phyloP scores from a whole-genome alignment of 2,888 invertebrate genomes.

The Rhingia rostrata region DNA sequence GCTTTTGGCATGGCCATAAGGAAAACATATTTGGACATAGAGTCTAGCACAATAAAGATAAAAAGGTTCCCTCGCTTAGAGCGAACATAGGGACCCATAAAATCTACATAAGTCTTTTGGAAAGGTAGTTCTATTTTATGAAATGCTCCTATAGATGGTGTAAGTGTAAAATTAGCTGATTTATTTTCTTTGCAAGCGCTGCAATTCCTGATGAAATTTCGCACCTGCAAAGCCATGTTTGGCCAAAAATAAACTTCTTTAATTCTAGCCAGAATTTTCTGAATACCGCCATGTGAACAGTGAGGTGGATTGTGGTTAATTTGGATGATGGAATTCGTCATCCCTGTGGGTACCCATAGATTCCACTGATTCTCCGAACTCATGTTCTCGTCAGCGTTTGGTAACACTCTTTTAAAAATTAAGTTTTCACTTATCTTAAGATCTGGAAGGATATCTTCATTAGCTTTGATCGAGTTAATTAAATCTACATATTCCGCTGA shows the following conservation, averaged over 20 bases:
- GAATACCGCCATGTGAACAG: neutral
- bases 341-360: neutral
- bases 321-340: neutral
- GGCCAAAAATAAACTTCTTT: neutral
- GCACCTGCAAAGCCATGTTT: neutral
- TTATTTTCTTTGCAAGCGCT: neutral
- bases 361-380: neutral
- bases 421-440: neutral
- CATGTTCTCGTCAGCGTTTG: neutral
- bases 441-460: neutral
- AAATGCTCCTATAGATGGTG: slow-evolving; percentile 56
- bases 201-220: neutral
- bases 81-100: slow-evolving; percentile 65
- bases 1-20: slow-evolving; percentile 43
- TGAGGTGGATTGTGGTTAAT: neutral
- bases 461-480: neutral
- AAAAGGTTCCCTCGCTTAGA: slow-evolving; percentile 47
- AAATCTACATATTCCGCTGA: neutral
- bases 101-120: slow-evolving; percentile 58
- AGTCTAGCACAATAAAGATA: slow-evolving; percentile 45
- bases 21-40: slow-evolving; percentile 50
- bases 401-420: neutral
- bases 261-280: neutral
- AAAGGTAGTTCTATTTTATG: slow-evolving; percentile 38
- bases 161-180: neutral